A percentile compares a stretch with the other conserved stretches of the same genome.
Evolutionary conservation across 2,113 vertebrate genomes (phyloP).

Genomic region (Ictalurus furcatus): DNA sequence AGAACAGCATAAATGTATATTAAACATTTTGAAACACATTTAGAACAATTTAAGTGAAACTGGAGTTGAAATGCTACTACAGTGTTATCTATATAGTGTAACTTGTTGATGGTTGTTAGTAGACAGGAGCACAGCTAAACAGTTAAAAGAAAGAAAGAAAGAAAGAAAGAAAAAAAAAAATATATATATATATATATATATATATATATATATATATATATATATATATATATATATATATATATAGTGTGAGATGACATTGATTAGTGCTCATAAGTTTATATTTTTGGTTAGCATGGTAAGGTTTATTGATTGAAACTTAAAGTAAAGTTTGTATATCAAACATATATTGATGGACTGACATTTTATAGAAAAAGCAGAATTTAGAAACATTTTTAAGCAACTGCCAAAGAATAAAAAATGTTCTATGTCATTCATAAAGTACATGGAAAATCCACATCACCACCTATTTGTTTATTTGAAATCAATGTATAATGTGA

Average conservation of each 20-base stretch:
- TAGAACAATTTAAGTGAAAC: background rate
- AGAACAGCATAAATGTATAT: background rate
- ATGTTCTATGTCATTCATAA: background rate
- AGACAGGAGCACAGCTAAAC: background rate
- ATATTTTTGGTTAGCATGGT: background rate
- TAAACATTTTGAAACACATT: background rate
- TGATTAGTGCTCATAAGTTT: too few relatives aligned
- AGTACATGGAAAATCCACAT: background rate
- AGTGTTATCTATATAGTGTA: background rate
- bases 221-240: background rate
- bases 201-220: background rate
- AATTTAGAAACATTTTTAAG: background rate
- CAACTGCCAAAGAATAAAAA: background rate
- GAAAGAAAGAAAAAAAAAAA: too few relatives aligned
- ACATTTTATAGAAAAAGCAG: background rate
- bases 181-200: background rate
- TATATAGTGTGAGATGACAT: background rate
- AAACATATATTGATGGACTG: background rate
- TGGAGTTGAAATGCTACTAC: background rate
- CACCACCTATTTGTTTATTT: slow-evolving; percentile 24
- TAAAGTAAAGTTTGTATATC: background rate
- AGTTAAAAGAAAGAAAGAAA: background rate
- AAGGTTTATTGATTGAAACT: background rate
- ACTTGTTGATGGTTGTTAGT: background rate
- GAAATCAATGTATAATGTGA: slow-evolving; percentile 58